A percentile compares a stretch with the other conserved stretches of the same genome.
Evolutionary conservation across 2,888 invertebrate genomes (phyloP).

Genomic region (Pharmacophagus antenor): DNA sequence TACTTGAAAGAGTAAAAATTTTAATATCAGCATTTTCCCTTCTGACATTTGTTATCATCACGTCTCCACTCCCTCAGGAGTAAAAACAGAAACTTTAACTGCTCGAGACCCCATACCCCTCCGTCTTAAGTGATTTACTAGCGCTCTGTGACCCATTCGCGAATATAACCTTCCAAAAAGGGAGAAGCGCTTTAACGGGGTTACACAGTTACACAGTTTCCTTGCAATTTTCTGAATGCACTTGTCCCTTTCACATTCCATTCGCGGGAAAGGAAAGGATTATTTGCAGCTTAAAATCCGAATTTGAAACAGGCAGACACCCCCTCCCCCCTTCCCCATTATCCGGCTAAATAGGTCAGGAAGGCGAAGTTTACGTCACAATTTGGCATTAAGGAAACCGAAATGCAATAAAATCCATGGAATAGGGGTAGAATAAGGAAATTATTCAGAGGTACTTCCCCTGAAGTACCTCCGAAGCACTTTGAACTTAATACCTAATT

Average conservation of each 20-base stretch:
- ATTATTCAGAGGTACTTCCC: slow-evolving; percentile 54
- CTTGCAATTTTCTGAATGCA: slow-evolving; percentile 38
- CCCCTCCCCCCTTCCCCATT: slow-evolving; percentile 64
- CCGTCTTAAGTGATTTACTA: slow-evolving; percentile 75
- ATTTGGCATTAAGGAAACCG: slow-evolving; percentile 68
- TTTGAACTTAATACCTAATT: slow-evolving; percentile 28
- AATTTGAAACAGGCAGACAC: slow-evolving; percentile 65
- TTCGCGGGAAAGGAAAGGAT: slow-evolving; percentile 51
- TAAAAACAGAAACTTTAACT: slow-evolving; percentile 70
- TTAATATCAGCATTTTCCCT: slow-evolving; percentile 47
- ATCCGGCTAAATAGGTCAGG: slow-evolving; percentile 78
- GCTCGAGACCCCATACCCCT: slow-evolving; percentile 55
- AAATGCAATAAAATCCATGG: slow-evolving; percentile 67
- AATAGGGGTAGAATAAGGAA: slow-evolving; percentile 63
- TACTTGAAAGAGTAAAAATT: slow-evolving; percentile 39
- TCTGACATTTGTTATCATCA: slow-evolving; percentile 63
- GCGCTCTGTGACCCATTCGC: slow-evolving; percentile 63
- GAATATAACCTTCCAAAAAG: slow-evolving; percentile 45
- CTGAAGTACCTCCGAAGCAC: slow-evolving; percentile 14
- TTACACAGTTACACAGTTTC: slow-evolving; percentile 55
- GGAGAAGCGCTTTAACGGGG: slow-evolving; percentile 54
- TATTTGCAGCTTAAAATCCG: slow-evolving; percentile 54
- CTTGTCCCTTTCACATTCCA: slow-evolving; percentile 48
- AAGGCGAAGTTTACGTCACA: slow-evolving; percentile 76
- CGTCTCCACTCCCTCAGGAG: slow-evolving; percentile 56